phyloP scores from a whole-genome alignment of 2,113 vertebrate species.

The Gopherus evgoodei region DNA sequence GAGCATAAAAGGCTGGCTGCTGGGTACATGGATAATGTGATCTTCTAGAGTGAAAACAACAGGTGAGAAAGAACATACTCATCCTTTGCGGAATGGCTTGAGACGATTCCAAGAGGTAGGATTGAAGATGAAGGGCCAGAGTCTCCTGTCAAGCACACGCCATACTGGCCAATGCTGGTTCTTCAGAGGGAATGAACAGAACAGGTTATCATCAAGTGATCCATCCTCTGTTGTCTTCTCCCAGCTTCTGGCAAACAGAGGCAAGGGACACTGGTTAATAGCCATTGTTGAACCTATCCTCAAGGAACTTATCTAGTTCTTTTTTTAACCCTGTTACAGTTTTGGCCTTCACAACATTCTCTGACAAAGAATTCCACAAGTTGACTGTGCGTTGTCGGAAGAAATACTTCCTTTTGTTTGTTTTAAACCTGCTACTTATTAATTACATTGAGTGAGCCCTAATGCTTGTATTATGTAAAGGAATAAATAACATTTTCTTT shows the following conservation, averaged over 20 bases:
- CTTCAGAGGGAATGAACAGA: not conserved
- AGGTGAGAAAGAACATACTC: not conserved
- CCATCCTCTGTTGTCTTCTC: not conserved
- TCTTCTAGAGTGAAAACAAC: not conserved
- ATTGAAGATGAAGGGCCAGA: rapidly evolving
- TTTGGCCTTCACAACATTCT: not conserved
- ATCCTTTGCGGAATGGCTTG: rapidly evolving
- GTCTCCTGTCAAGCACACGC: not conserved
- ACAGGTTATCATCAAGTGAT: not conserved
- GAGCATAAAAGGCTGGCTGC: not conserved
- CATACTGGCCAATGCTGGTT: not conserved
- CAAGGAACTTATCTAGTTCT: not conserved
- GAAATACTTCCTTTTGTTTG: too few relatives aligned
- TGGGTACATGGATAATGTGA: not conserved
- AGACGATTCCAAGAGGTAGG: not conserved
- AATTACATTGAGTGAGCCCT: too few relatives aligned
- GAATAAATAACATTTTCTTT: too few relatives aligned
- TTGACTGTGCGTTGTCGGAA: too few relatives aligned
- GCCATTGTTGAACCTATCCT: not conserved
- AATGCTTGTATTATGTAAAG: too few relatives aligned
- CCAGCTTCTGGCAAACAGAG: too few relatives aligned
- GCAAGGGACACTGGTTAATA: not conserved
- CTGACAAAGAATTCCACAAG: too few relatives aligned
- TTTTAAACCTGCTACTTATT: too few relatives aligned
- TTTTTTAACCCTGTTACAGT: not conserved